Conservation (phyloP, 2,888 invertebrate genomes). For the Epinotia demarniana region DNA sequence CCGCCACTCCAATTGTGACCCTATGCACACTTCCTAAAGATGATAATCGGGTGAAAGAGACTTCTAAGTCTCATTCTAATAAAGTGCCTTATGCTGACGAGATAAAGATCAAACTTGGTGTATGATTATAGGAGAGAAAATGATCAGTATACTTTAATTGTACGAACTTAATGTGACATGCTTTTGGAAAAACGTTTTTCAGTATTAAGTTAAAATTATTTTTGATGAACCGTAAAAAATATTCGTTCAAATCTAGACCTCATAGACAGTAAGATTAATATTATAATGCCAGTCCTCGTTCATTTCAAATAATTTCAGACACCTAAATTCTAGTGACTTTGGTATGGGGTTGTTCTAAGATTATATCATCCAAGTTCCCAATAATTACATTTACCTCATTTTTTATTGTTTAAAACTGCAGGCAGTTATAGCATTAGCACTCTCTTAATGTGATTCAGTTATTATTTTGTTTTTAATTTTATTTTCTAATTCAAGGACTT, state of each 20-base stretch:
- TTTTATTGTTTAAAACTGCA: not conserved
- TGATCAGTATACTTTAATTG: not conserved
- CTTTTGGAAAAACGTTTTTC: too few relatives aligned
- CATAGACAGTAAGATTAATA: not conserved
- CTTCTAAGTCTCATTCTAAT: not conserved
- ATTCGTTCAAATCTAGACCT: not conserved
- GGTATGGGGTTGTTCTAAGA: not conserved
- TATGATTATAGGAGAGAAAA: not conserved
- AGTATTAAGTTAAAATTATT: too few relatives aligned
- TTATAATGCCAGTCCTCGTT: not conserved
- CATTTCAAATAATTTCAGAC: not conserved
- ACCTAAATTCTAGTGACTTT: not conserved
- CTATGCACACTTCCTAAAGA: not conserved
- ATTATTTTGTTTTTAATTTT: slow-evolving; percentile 26
- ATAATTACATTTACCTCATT: not conserved
- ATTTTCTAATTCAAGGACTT: not conserved
- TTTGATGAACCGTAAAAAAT: not conserved
- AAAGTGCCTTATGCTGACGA: not conserved
- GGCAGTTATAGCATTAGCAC: not conserved
- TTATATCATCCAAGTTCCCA: not conserved
- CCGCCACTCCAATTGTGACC: not conserved
- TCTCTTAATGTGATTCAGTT: not conserved
- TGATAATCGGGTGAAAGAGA: not conserved
- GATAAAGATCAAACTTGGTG: not conserved
- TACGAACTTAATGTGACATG: not conserved